Evolutionary conservation across 2,888 invertebrate genomes (phyloP).

Genomic region (Tetragnatha montana): DNA sequence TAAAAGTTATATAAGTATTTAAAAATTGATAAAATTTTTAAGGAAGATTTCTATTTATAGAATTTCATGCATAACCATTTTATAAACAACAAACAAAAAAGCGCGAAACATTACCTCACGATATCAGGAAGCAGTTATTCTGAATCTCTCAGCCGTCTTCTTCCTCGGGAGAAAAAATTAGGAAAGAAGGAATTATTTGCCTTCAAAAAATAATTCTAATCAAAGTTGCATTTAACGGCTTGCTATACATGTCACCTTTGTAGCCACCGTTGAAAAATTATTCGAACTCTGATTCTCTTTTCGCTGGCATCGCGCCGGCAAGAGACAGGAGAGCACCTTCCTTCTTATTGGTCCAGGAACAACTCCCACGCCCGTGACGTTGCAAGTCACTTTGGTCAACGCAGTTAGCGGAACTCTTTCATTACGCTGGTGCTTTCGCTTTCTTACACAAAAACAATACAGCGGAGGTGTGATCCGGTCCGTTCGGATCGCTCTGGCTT

Average conservation of each 20-base stretch:
- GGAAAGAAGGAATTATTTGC: neutral
- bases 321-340: constrained; percentile 40
- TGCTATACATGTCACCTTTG: constrained; percentile 22
- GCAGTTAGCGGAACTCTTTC: constrained; percentile 50
- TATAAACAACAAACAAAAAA: neutral
- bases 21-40: too few species aligned
- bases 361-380: constrained; percentile 66
- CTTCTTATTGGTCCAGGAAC: constrained; percentile 43
- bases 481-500: neutral
- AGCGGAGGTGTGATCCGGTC: constrained; percentile 30
- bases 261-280: constrained; percentile 41
- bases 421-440: constrained; percentile 50
- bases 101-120: neutral
- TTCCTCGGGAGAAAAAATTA: neutral
- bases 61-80: too few species aligned
- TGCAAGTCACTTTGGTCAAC: constrained; percentile 52
- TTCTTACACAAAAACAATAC: constrained; percentile 8
- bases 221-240: constrained; percentile 20
- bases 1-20: too few species aligned
- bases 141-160: neutral
- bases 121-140: neutral
- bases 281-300: constrained; percentile 48
- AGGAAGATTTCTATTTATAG: too few species aligned
- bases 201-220: neutral
- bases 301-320: constrained; percentile 37